Evolutionary conservation across 1,140 invertebrate species (phyloP).

Genomic region (Drosophila dunni): DNA sequence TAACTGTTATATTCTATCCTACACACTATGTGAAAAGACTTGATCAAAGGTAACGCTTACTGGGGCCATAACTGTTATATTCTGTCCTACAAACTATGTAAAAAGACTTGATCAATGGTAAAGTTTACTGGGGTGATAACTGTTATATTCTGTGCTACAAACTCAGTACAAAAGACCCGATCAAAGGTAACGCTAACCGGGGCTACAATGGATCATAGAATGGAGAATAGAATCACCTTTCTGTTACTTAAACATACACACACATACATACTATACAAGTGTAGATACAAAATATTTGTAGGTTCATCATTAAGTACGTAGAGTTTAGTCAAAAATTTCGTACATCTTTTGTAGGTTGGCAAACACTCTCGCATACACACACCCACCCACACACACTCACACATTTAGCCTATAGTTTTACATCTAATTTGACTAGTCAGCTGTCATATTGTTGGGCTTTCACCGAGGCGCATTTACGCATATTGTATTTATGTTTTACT

Average conservation of each 20-base stretch:
- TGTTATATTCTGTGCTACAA: too few relatives aligned
- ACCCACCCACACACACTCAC: constrained; percentile 7
- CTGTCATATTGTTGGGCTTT: constrained; percentile 23
- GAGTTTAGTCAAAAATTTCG: neutral
- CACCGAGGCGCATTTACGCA: constrained; percentile 40
- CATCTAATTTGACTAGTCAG: constrained; percentile 6
- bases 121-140: too few relatives aligned
- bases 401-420: neutral
- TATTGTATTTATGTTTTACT: constrained; percentile 28
- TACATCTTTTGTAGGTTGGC: neutral
- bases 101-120: too few relatives aligned
- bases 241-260: neutral
- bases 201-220: too few relatives aligned
- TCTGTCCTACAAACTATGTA: too few relatives aligned
- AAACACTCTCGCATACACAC: neutral
- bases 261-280: neutral
- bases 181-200: too few relatives aligned
- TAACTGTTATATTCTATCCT: too few relatives aligned
- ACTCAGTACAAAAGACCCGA: too few relatives aligned
- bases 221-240: too few relatives aligned
- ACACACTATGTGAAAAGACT: too few relatives aligned
- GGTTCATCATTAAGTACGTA: neutral
- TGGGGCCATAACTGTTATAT: too few relatives aligned
- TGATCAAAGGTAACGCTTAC: too few relatives aligned
- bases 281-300: neutral